These are phyloP conservation scores for Agelastica alni DNA, from an alignment of 2,888 invertebrate species.

Conservation along the genomic window DNA sequence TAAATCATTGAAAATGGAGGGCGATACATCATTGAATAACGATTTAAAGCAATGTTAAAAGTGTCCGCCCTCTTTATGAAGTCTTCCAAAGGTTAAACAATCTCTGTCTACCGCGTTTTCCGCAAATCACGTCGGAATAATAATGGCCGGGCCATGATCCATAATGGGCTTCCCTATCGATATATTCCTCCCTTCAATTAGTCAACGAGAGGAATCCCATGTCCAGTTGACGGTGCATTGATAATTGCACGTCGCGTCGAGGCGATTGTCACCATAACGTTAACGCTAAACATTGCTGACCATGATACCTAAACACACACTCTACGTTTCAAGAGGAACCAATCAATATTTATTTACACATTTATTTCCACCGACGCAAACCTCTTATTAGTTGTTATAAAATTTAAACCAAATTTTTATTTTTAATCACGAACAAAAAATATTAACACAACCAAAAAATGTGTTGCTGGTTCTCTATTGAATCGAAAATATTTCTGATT, in stretches of 20 bases:
- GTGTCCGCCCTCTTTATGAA: background rate
- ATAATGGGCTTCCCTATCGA: no score
- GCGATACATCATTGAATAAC: no score
- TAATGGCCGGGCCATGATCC: constrained; percentile 28
- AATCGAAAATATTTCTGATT: no score
- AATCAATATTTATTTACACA: constrained; percentile 16
- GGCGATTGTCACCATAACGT: constrained; percentile 12
- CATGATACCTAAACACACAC: constrained; percentile 12
- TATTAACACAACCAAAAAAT: no score
- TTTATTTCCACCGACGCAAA: no score
- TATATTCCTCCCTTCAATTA: constrained; percentile 36
- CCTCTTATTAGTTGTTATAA: no score
- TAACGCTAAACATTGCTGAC: constrained; percentile 11
- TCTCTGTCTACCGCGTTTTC: constrained; percentile 20
- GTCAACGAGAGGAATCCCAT: constrained; percentile 37
- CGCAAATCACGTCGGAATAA: constrained; percentile 34
- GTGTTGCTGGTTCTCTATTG: no score
- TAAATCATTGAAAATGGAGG: no score
- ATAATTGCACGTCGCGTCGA: constrained; percentile 27
- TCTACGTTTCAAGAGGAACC: background rate
- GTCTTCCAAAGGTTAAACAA: constrained; percentile 23
- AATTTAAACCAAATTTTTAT: no score
- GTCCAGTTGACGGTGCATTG: constrained; percentile 35
- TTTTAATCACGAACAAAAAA: no score
- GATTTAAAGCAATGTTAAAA: no score